Evolutionary conservation across 2,888 invertebrate species (phyloP), one percentile per base, ranked within the genome.

Genomic region (Crematogaster levior): DNA sequence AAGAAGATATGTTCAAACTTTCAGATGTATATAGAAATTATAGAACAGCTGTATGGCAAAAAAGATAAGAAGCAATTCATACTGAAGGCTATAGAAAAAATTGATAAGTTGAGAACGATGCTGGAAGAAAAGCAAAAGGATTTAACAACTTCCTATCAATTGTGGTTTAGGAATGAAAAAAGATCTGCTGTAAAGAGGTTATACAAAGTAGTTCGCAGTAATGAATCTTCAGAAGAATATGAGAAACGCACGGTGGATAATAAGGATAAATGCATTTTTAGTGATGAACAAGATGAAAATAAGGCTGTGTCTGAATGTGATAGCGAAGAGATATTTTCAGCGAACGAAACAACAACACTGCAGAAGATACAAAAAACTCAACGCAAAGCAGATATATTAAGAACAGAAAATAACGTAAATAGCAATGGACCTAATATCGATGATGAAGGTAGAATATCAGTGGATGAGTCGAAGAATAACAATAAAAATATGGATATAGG

Each of bases 301-400:
- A 70, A 43, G 1, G 70, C 85, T 46, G 87, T 91, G 1, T 93
- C 93, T 0, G 93, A 91, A 10, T 93, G 89, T 27, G 91, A 93
- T 63, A 90, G 85, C 61, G 87, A 88, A 0, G 87, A 91, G 68
- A 91, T 93, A 84, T 93, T 93, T 88, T 92, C 92, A 9, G 88
- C 51, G 0, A 72, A 82, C 56, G 89, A 89, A 58, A 34, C 24
- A 6, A 72, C 56, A 46, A 10, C 18, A 56, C 15, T 21, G 6
- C 24, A n/a, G 1, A 40, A 66, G 0, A 27, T 21, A 18, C 48
- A 9, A 3, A 6, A 9, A 7, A 34, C 40, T 61, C 30, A 2
- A 10, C 7, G 3, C 7, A 40, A 61, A 24, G 5, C 15, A 48
- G 4, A 18, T 12, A 6, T 1, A 58, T 30, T 1, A 0, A 27